These are phyloP conservation scores for Leptocoma aspasia DNA, from an alignment of 2,113 vertebrate species.

Conservation along the genomic window DNA sequence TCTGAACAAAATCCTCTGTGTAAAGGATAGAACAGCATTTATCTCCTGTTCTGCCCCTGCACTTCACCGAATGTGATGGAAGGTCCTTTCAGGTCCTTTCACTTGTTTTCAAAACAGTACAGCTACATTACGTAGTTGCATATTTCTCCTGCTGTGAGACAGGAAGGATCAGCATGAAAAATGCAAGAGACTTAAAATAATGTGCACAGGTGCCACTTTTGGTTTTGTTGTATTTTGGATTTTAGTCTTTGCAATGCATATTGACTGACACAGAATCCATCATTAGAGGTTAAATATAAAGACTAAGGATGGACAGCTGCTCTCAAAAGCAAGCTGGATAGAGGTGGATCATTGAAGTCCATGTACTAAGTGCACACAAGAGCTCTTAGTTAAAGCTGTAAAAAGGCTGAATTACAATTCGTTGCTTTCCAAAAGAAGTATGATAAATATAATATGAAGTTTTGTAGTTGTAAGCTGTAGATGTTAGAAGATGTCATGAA, in stretches of 20 bases:
- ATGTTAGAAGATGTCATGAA: neutral
- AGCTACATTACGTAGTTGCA: neutral
- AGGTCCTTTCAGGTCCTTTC: neutral
- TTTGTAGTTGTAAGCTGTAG: neutral
- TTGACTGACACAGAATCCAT: neutral
- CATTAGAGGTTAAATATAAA: neutral
- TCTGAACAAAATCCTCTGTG: neutral
- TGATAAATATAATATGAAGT: neutral
- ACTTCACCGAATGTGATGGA: neutral
- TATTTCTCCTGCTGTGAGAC: neutral
- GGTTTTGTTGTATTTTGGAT: neutral
- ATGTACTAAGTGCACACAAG: neutral
- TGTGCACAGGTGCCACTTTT: neutral
- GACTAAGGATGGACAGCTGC: neutral
- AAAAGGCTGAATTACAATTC: neutral
- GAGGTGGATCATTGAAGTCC: neutral
- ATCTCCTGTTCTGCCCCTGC: neutral
- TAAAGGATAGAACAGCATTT: neutral
- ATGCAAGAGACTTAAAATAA: neutral
- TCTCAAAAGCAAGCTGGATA: neutral
- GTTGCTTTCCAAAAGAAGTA: neutral
- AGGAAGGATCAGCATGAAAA: neutral
- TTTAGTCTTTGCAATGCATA: rapidly evolving
- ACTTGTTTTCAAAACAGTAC: neutral
- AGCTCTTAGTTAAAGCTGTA: neutral